Conservation (phyloP, 1,140 invertebrate species). For the Galleria mellonella region DNA sequence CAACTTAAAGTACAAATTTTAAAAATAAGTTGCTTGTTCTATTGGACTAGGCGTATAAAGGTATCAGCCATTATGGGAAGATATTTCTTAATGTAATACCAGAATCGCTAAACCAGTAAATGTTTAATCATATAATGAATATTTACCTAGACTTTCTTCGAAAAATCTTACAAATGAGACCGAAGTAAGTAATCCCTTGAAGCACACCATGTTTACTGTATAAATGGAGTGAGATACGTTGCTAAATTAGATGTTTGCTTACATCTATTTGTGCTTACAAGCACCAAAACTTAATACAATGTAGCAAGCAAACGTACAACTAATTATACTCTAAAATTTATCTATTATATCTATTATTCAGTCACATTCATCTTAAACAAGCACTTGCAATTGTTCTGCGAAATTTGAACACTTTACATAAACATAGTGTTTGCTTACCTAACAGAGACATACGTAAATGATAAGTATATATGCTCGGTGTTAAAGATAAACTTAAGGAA, state of each 20-base stretch:
- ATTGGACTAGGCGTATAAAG: no score
- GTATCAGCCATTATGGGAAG: no score
- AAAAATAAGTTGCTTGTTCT: no score
- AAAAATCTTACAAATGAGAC: no score
- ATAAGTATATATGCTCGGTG: not conserved
- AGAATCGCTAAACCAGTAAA: no score
- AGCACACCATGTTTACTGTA: no score
- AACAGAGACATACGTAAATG: constrained; percentile 4
- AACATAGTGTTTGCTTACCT: constrained; percentile 16
- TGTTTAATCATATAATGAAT: no score
- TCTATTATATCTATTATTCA: constrained; percentile 55
- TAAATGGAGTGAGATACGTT: not conserved
- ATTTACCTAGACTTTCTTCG: no score
- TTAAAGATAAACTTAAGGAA: no score
- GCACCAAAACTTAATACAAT: constrained; percentile 13
- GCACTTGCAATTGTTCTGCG: constrained; percentile 39
- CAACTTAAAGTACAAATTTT: no score
- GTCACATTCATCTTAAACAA: constrained; percentile 60
- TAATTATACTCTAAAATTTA: constrained; percentile 25
- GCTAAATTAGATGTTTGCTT: not conserved
- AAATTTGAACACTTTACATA: constrained; percentile 46
- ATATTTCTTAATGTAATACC: no score
- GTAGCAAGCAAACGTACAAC: constrained; percentile 20
- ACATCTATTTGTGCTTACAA: constrained; percentile 1
- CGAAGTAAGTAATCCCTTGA: no score